Evolutionary conservation across 2,113 vertebrate species (phyloP).

Genomic region (Ctenodactylus gundi): DNA sequence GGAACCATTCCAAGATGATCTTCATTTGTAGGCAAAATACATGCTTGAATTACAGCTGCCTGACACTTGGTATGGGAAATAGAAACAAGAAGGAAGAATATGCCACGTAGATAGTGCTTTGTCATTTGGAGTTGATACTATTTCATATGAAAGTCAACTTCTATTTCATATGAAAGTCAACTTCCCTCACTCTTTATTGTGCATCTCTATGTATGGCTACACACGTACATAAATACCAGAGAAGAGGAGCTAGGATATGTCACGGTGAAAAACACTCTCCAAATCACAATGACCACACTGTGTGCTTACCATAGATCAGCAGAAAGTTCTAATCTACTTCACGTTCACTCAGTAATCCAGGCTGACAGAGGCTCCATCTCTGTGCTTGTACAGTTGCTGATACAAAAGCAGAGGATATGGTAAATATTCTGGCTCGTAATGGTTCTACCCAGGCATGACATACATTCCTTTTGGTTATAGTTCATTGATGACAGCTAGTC

Average conservation of each 20-base stretch:
- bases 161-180: neutral
- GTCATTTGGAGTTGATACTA: constrained; percentile 6
- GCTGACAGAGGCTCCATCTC: neutral
- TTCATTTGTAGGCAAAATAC: constrained; percentile 46
- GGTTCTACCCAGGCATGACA: neutral
- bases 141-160: neutral
- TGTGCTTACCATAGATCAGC: neutral
- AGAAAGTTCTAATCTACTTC: neutral
- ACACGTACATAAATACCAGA: neutral
- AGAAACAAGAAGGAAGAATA: neutral
- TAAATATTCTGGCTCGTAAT: neutral
- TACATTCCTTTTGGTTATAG: neutral
- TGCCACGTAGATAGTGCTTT: neutral
- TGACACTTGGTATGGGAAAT: neutral
- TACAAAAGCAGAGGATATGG: neutral
- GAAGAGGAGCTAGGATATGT: neutral
- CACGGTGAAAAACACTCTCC: neutral
- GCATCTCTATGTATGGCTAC: neutral
- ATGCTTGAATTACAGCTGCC: constrained; percentile 44
- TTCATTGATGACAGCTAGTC: neutral
- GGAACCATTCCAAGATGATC: constrained; percentile 45
- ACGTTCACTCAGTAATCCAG: neutral
- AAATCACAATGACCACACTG: neutral
- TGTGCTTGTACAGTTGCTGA: neutral
- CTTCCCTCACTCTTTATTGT: neutral